Percentiles rank a stretch among this genome's conserved stretches.
These are phyloP conservation scores for Odontamblyopus lacepedii DNA, from an alignment of 2,797 vertebrate species.

Conservation along the genomic window DNA sequence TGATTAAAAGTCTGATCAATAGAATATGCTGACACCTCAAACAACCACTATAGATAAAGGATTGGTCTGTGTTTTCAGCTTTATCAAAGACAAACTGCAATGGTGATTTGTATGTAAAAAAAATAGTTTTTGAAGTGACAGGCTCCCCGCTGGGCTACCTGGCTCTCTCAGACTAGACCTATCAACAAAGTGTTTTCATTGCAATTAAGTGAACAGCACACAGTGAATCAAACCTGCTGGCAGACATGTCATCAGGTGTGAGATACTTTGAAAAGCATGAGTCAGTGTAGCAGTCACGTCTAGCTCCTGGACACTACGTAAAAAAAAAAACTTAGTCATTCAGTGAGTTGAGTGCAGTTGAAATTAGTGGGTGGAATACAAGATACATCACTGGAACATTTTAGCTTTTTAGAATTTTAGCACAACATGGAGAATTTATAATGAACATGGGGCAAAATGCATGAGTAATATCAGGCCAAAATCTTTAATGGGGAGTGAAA, in stretches of 20 bases:
- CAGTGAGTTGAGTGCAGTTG: background rate
- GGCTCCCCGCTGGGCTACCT: background rate
- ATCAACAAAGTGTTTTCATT: background rate
- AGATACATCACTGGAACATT: background rate
- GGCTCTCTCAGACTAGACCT: background rate
- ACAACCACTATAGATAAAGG: background rate
- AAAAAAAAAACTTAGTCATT: background rate
- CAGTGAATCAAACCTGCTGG: slow-evolving; percentile 4
- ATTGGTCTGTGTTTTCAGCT: background rate
- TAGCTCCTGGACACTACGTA: background rate
- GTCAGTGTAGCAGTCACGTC: background rate
- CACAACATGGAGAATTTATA: background rate
- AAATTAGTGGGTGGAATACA: background rate
- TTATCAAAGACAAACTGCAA: background rate
- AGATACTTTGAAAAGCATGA: background rate
- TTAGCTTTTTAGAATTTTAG: background rate
- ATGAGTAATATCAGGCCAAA: background rate
- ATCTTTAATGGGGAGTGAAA: too few relatives aligned
- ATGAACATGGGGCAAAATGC: background rate
- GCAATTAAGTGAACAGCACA: background rate
- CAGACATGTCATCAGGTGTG: background rate
- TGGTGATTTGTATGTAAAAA: background rate
- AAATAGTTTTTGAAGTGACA: background rate
- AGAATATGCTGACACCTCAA: background rate
- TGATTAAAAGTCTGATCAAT: background rate